Percentiles rank a stretch among this genome's conserved stretches.
Conservation (phyloP, 2,113 vertebrate genomes). For the Psammodynastes pulverulentus region DNA sequence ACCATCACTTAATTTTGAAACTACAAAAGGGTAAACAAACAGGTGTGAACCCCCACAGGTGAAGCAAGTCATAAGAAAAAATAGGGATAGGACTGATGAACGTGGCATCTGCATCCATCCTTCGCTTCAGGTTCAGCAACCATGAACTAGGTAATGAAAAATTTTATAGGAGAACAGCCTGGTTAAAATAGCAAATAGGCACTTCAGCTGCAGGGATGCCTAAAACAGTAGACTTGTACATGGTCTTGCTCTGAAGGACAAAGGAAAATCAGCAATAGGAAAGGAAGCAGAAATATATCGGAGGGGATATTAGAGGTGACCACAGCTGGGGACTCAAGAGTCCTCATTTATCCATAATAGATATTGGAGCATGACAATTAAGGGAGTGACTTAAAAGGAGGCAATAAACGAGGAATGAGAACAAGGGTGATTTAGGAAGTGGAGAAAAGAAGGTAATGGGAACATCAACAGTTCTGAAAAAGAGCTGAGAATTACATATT, state of each 20-base stretch:
- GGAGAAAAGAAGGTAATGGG: slow-evolving; percentile 42
- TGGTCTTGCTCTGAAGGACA: not conserved
- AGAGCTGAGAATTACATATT: slow-evolving; percentile 50
- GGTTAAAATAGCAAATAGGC: not conserved
- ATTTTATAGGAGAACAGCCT: not conserved
- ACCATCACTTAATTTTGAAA: not conserved
- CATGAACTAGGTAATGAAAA: not conserved
- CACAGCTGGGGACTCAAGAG: not conserved
- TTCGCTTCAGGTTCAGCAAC: not conserved
- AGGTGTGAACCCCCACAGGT: not conserved
- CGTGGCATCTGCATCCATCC: too few relatives aligned
- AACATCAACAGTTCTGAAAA: slow-evolving; percentile 53
- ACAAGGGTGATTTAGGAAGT: slow-evolving; percentile 31
- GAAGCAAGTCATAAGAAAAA: not conserved
- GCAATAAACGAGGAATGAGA: not conserved
- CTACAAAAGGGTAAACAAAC: not conserved
- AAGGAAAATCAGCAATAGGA: not conserved
- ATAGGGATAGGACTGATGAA: too few relatives aligned
- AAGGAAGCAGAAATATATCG: not conserved
- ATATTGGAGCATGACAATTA: not conserved
- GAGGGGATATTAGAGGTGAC: not conserved
- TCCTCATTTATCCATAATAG: not conserved
- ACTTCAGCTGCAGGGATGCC: not conserved
- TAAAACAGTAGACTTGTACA: not conserved
- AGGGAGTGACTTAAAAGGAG: slow-evolving; percentile 9